Evolutionary conservation across 1,140 invertebrate species (phyloP).

Genomic region (Pseudomyrmex cubaensis): DNA sequence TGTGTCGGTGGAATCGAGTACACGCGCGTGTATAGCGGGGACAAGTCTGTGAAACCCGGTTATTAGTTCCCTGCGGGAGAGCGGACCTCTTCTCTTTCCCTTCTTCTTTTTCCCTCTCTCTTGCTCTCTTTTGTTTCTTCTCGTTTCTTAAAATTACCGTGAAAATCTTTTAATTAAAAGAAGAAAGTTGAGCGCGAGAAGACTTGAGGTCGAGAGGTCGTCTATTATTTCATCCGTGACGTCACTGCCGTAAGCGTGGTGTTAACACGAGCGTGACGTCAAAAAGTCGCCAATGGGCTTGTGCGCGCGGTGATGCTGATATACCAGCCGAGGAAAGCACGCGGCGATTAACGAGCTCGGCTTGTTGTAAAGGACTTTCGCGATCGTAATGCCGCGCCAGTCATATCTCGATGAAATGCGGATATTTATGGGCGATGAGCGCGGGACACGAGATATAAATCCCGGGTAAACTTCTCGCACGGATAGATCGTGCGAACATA

Average conservation of each 20-base stretch:
- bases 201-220: constrained; percentile 26
- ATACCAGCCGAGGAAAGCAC: constrained; percentile 14
- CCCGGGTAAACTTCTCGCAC: neutral
- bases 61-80: constrained; percentile 79
- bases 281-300: constrained; percentile 33
- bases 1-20: constrained; percentile 59
- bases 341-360: constrained; percentile 39
- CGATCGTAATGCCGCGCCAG: constrained; percentile 1
- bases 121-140: constrained; percentile 32
- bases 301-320: constrained; percentile 29
- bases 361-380: constrained; percentile 20
- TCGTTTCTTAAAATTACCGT: constrained; percentile 33
- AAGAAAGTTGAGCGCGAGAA: constrained; percentile 3
- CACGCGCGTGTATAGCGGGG: constrained; percentile 65
- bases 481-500: neutral
- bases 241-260: constrained; percentile 45
- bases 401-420: neutral
- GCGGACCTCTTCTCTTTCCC: constrained; percentile 28
- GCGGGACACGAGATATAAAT: constrained; percentile 29
- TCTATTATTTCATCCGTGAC: constrained; percentile 69
- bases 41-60: constrained; percentile 75
- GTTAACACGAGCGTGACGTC: constrained; percentile 41
- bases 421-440: constrained; percentile 11
- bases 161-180: constrained; percentile 48
- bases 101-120: neutral